Base-by-base conservation (phyloP, 1,140 invertebrate genomes). In the Sycobia sp. region DNA sequence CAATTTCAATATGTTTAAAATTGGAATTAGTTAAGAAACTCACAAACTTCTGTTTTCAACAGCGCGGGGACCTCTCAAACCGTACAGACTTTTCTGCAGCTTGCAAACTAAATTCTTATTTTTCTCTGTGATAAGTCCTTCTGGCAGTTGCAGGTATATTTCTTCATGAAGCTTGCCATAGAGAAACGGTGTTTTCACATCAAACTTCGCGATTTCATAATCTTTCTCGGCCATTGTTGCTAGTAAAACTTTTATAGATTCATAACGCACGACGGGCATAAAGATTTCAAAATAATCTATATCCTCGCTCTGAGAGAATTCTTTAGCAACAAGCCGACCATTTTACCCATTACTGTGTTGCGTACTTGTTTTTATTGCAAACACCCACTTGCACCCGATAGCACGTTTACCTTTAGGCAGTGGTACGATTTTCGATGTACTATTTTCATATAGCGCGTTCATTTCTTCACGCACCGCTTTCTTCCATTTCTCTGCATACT, bases 211-310 rank as follows among this genome's bases (percentile, higher is more conserved):
- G 8, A 72, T 67, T 43, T 65, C 50, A 8, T 23, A 55, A 32
- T 69, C 20, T 1, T 63, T 1, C 34, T 41, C 13, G 4, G 56
- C 67, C 16, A 66, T 62, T 11, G 50, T 36, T 0, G 66, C 57
- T 14, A 71, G 54, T 5, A 76, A 32, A 32, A 73, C 62, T 32
- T 11, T 32, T 32, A 32, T 32, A 4, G 29, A 32, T 32, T 32
- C 29, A 11, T 32, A 32, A 32, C 66, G 50, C 41, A 71, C 65
- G 0, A 68, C 68, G 4, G 70, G 68, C 10, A 69, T 43, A 56
- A 68, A 75, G 3, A 68, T 76, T 69, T 68, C 66, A 8, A 67
- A 20, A 41, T 71, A 76, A 23, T 77, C 74, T 3, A 75, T 65
- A 16, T 69, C 74, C 39, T 69, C 9, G 9, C 51, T 34, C 63